Evolutionary conservation across 2,888 invertebrate species (phyloP), one percentile per base, ranked within the genome.

Genomic region (Dioctria rufipes): DNA sequence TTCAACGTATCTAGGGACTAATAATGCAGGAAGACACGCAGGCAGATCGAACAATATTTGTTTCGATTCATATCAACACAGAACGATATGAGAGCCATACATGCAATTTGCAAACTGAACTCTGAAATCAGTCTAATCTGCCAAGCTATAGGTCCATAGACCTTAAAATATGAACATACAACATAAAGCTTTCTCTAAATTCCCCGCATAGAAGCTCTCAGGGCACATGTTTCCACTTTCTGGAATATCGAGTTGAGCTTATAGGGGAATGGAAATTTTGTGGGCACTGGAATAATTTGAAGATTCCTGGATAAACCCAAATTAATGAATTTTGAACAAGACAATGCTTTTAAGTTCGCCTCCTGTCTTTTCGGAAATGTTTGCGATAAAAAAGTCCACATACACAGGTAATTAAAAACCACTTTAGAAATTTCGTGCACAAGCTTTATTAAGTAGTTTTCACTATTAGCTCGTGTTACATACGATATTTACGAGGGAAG

Each of bases 271-370:
- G 54, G 1, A 54, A 54, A 54, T 6, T 54, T 11, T n/a, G 11
- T 54, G 8, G 54, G 54, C n/a, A 54, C 11, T 8, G 54, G 54
- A 54, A 54, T n/a, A 1, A n/a, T 11, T 1, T 54, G 54, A 8
- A 54, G 11, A 11, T 54, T 54, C 54, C 54, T 8, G 54, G 4
- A n/a, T 54, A 54, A 54, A 11, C 11, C 54, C n/a, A 8, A 8
- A 54, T 8, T 54, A 54, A 54, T 54, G 54, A 54, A 8, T 54
- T 25, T 54, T 54, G 54, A 54, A 54, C 54, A 54, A 54, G 54
- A n/a, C 54, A 8, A 54, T 54, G n/a, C n/a, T 54, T 54, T 54
- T n/a, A 46, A 8, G 46, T 46, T 54, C 11, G 54, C 54, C 25
- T 54, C 11, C 8, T 54, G 54, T 6, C 54, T 54, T 8, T 11